Evolutionary conservation across 2,888 invertebrate genomes (phyloP).

Genomic region (Eurytoma californica): DNA sequence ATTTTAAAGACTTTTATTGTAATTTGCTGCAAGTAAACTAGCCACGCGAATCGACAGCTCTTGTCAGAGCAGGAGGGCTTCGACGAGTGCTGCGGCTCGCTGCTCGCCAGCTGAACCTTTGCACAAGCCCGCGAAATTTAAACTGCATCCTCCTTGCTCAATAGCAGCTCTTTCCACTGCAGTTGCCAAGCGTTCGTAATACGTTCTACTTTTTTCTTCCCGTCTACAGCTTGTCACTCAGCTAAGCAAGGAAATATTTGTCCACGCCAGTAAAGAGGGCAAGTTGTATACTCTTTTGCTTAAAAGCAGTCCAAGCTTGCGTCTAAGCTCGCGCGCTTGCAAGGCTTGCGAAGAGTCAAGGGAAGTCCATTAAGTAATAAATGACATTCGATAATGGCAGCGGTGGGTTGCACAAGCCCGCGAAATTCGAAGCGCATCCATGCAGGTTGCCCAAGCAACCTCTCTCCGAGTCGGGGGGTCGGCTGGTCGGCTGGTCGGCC

Average conservation of each 20-base stretch:
- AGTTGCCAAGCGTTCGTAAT: background rate
- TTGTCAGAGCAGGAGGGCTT: constrained; percentile 16
- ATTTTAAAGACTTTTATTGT: no score
- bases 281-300: no score
- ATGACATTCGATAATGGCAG: constrained; percentile 48
- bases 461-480: background rate
- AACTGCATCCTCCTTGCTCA: constrained; percentile 60
- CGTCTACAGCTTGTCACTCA: constrained; percentile 17
- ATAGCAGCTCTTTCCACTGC: constrained; percentile 18
- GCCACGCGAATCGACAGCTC: constrained; percentile 23
- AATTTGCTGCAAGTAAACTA: background rate
- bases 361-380: constrained; percentile 51
- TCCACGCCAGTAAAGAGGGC: no score
- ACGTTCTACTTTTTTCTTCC: constrained; percentile 15
- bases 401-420: constrained; percentile 40
- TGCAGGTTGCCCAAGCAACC: constrained; percentile 29
- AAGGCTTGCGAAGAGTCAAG: no score
- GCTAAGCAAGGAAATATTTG: background rate
- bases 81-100: background rate
- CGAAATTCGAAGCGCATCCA: constrained; percentile 48
- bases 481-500: background rate
- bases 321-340: no score
- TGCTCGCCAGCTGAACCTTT: constrained; percentile 25
- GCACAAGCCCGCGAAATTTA: constrained; percentile 56
- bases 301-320: no score